Base-by-base conservation (phyloP, 92 coral and sea anemone species). In the Anthopleura xanthogrammica region DNA sequence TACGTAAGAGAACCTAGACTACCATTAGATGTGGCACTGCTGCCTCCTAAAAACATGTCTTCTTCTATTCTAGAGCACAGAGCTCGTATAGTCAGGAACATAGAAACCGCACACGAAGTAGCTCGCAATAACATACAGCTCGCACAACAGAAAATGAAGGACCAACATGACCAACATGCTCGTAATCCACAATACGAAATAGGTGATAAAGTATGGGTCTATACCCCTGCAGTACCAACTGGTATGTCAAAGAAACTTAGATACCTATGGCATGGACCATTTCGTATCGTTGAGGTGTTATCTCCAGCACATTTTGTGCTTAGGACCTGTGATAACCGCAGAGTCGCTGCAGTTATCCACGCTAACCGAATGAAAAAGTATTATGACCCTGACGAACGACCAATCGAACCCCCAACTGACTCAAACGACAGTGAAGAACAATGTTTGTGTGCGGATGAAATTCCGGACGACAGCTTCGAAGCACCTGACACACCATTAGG, bases 141-240 rank as follows among this genome's bases (percentile, higher is more conserved):
- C 7, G 71, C 89, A 41, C 91, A 88, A 36, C 89, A 80, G 36
- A 76, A 54, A 29, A 88, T 88, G 82, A 88, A 88, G n/a, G 85
- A 75, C 5, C 70, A 80, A 7, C 89, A 92, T 29, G 93, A 90
- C 71, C 82, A 60, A 20, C 52, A 36, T 1, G 85, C 96, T 3
- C 10, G 10, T 5, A 80, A 78, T 2, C 83, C 90, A 5, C 9
- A 40, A 12, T 93, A 48, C 60, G 50, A 77, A 57, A 54, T 89
- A 36, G 97, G 94, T 10, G 85, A 84, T 10, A 75, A 64, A 16
- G 94, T 90, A 14, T 88, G 94, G 94, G 94, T 84, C 16, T 90
- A 48, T 41, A 88, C 91, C 12, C 94, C 94, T 1, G 48, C 19
- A 10, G 71, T 81, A 0, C 74, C 75, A 10, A 72, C 52, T 22